Conservation (phyloP, 37 sponge, comb jelly and placozoan species). For the Chondrosia reniformis region DNA sequence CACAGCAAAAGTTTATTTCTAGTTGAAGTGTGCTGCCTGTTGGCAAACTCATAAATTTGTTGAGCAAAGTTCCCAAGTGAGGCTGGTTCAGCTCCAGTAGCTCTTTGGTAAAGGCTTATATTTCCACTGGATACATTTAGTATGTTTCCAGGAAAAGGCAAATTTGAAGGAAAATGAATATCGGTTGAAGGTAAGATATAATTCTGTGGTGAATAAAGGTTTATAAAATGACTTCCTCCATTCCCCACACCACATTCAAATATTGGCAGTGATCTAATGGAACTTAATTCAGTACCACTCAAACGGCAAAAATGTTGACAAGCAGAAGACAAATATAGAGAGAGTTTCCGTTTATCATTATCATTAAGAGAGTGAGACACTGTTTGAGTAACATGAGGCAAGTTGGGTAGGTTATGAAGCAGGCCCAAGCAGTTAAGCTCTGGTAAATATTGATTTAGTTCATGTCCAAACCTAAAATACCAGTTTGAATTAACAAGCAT, state of each 20-base stretch:
- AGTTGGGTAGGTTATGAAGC: too few species aligned
- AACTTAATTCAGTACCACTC: neutral
- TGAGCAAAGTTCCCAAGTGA: constrained; percentile 19
- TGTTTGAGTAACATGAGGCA: too few species aligned
- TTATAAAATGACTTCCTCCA: neutral
- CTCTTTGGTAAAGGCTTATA: neutral
- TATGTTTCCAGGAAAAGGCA: constrained; percentile 31
- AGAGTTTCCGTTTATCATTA: too few species aligned
- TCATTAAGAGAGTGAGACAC: too few species aligned
- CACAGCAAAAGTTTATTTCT: constrained; percentile 35
- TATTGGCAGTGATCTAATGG: constrained; percentile 24
- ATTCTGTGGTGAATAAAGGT: neutral
- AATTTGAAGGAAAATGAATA: neutral
- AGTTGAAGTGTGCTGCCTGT: neutral
- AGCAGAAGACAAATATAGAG: too few species aligned
- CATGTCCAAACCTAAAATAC: neutral
- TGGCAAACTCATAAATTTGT: constrained; percentile 10
- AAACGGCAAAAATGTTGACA: too few species aligned
- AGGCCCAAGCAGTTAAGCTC: too few species aligned
- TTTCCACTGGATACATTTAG: neutral
- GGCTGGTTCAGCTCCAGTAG: neutral
- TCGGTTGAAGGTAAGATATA: constrained; percentile 9
- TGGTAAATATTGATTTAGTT: neutral
- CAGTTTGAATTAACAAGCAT: neutral
- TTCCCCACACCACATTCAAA: constrained; percentile 42